These are phyloP conservation scores for Tamandua tetradactyla DNA, from an alignment of 2,797 vertebrate species.

Conservation along the genomic window DNA sequence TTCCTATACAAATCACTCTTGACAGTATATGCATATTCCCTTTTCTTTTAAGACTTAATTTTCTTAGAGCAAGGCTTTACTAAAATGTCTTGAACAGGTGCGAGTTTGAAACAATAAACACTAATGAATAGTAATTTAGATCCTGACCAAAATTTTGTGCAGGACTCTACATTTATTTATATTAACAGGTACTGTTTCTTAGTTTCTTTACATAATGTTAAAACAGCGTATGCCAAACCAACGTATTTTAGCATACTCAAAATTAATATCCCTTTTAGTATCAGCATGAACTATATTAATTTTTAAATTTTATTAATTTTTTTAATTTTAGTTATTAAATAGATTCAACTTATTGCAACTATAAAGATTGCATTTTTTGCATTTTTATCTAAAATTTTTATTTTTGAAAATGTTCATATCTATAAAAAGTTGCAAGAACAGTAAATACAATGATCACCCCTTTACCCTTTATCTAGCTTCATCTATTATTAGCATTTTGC, in stretches of 20 bases:
- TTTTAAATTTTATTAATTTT: background rate
- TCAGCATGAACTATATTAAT: background rate
- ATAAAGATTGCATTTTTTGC: too few species aligned
- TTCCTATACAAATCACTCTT: background rate
- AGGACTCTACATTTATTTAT: background rate
- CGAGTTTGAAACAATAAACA: background rate
- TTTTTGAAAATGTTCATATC: too few species aligned
- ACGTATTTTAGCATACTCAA: background rate
- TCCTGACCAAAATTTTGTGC: background rate
- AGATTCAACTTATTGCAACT: background rate
- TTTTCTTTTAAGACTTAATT: background rate
- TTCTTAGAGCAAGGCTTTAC: slow-evolving; percentile 10
- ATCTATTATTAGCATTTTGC: too few species aligned
- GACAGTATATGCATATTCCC: background rate
- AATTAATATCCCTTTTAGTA: background rate
- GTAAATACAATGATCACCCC: too few species aligned
- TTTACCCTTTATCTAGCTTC: too few species aligned
- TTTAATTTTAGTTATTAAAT: background rate
- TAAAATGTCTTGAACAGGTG: background rate
- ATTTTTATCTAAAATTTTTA: slow-evolving; percentile 32
- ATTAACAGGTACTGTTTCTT: background rate
- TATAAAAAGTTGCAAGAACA: too few species aligned
- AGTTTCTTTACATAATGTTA: background rate
- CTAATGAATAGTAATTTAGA: background rate
- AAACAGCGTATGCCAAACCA: background rate